Evolutionary conservation across 2,888 invertebrate genomes (phyloP).

Genomic region (Lasioglossum leucozonium): DNA sequence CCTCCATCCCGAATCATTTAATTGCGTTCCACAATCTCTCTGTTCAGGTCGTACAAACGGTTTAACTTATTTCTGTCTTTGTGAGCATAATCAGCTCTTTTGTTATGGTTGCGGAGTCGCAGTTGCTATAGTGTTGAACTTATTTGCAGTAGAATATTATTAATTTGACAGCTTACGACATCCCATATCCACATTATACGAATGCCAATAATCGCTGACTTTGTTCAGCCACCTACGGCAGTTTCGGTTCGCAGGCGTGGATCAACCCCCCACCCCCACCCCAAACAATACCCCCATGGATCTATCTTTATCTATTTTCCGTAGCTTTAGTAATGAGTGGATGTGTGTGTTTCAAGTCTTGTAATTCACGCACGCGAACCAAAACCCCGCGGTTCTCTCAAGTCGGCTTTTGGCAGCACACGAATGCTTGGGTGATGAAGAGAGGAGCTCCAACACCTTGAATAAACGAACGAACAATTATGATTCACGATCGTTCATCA

Average conservation of each 20-base stretch:
- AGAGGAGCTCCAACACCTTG: conserved; percentile 23
- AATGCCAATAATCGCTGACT: conserved; percentile 72
- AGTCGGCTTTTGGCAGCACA: conserved; percentile 80
- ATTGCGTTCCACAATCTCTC: conserved; percentile 53
- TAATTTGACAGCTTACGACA: conserved; percentile 84
- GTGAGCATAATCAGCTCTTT: conserved; percentile 72
- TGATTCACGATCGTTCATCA: conserved; percentile 6
- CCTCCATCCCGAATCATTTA: conserved; percentile 39
- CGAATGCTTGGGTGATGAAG: conserved; percentile 83
- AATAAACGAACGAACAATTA: neutral
- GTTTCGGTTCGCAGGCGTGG: conserved; percentile 75
- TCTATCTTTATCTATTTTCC: conserved; percentile 38
- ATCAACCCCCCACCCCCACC: conserved; percentile 35
- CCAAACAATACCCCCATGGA: neutral
- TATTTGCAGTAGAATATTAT: conserved; percentile 85
- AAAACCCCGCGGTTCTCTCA: conserved; percentile 66
- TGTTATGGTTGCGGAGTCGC: conserved; percentile 85
- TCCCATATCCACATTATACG: conserved; percentile 71
- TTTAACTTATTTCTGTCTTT: conserved; percentile 21
- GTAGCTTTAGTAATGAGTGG: conserved; percentile 80
- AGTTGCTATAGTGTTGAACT: conserved; percentile 84
- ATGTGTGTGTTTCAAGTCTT: conserved; percentile 80
- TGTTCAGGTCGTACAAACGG: conserved; percentile 54
- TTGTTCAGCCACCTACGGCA: conserved; percentile 51
- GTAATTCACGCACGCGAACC: conserved; percentile 80